Conservation (phyloP, 2,888 invertebrate species). For the Alloplasta piceator region DNA sequence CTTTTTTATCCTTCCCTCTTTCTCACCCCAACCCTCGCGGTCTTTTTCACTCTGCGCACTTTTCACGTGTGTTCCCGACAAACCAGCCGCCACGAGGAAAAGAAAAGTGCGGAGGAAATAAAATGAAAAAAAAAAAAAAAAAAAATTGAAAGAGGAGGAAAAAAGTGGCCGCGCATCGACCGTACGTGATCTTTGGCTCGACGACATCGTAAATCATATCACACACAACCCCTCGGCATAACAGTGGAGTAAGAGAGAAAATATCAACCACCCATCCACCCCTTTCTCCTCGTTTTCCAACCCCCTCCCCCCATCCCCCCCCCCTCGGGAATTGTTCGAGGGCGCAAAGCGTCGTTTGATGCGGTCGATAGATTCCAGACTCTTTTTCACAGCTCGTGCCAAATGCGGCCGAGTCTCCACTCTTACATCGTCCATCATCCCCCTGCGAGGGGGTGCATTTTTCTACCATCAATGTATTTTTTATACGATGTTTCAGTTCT, state of each 20-base stretch:
- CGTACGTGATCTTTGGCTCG: conserved; percentile 67
- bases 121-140: conserved; percentile 60
- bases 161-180: conserved; percentile 68
- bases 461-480: no score
- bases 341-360: conserved; percentile 65
- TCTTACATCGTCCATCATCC: neutral
- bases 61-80: conserved; percentile 58
- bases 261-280: neutral
- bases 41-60: conserved; percentile 21
- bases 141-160: conserved; percentile 56
- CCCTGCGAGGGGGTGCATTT: neutral
- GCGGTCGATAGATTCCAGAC: conserved; percentile 65
- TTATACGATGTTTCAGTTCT: no score
- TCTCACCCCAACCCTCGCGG: conserved; percentile 16
- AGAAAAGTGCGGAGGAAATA: conserved; percentile 59
- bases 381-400: conserved; percentile 61
- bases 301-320: conserved; percentile 5
- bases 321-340: conserved; percentile 39
- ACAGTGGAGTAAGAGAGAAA: conserved; percentile 6
- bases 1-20: conserved; percentile 14
- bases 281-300: neutral
- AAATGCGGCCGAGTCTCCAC: conserved; percentile 43
- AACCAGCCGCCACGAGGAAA: conserved; percentile 37
- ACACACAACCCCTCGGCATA: conserved; percentile 11
- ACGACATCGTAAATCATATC: conserved; percentile 67